Evolutionary conservation across 2,888 invertebrate genomes (phyloP), one percentile per base, ranked within the genome.

Genomic region (Schizaphis graminum): DNA sequence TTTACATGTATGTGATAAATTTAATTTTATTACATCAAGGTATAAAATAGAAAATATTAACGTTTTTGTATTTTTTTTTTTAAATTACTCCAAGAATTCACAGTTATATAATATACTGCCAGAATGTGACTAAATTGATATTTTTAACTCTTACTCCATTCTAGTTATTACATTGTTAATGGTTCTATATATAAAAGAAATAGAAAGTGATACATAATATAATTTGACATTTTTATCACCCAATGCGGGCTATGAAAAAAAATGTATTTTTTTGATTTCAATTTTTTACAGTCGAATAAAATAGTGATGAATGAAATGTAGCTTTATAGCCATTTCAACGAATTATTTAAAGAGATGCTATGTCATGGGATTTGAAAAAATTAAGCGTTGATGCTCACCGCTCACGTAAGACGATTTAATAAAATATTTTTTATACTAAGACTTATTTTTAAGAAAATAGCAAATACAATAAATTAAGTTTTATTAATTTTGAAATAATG

Each of bases 211-310:
- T 87, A 92, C 61, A 61, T 61, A 92, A 61, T 49, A 61, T 87
- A 49, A 61, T 92, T 61, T 92, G 87, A 87, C 92, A 61, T n/a
- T 86, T 92, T 92, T 92, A 87, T 92, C 77, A 28, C 77, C 41
- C 28, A 77, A 77, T 77, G 41, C 26, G 13, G 61, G 61, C 61
- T 35, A 61, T 21, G 41, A 77, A 92, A 13, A 84, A 92, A 49
- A 44, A 91, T 10, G 28, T 44, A 26, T 35, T 41, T 35, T 77
- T 91, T 61, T 77, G 21, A 84, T 91, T 53, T 77, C 26, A 91
- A 53, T 84, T 84, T 91, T 84, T 35, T 28, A 89, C n/a, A 89
- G 89, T n/a, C 35, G n/a, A n/a, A 91, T 91, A 91, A 49, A 21
- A 84, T 28, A 35, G 91, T 84, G 91, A 53, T 41, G 91, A 91